These are phyloP conservation scores for Picathartes gymnocephalus DNA, from an alignment of 2,113 vertebrate species.

Conservation along the genomic window DNA sequence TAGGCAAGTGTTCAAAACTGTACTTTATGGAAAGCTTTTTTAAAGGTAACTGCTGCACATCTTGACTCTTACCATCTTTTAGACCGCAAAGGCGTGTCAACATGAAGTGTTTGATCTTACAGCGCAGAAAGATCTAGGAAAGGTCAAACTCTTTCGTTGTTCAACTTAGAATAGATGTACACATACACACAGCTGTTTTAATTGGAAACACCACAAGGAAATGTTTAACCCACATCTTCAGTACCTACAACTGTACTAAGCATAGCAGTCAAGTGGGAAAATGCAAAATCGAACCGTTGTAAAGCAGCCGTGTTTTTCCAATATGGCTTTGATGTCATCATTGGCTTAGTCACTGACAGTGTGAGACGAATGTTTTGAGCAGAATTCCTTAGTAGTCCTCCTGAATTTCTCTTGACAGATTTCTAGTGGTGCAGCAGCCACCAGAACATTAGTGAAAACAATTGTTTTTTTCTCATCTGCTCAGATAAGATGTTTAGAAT, in stretches of 20 bases:
- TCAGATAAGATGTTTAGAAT: background rate
- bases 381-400: background rate
- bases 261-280: background rate
- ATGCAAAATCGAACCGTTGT: background rate
- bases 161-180: background rate
- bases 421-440: background rate
- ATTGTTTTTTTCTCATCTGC: background rate
- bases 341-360: background rate
- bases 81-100: fast-evolving
- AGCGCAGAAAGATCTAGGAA: fast-evolving
- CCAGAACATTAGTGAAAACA: background rate
- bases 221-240: background rate
- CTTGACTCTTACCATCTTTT: background rate
- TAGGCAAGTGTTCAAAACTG: background rate
- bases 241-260: background rate
- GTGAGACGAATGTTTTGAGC: background rate
- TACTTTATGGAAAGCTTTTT: background rate
- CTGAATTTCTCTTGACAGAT: background rate
- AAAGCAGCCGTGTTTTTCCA: background rate
- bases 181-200: background rate
- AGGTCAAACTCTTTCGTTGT: background rate
- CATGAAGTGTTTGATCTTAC: background rate
- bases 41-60: background rate
- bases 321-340: background rate
- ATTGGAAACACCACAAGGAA: background rate